Conservation (phyloP, 1,140 invertebrate genomes). For the Euschistus heros region DNA sequence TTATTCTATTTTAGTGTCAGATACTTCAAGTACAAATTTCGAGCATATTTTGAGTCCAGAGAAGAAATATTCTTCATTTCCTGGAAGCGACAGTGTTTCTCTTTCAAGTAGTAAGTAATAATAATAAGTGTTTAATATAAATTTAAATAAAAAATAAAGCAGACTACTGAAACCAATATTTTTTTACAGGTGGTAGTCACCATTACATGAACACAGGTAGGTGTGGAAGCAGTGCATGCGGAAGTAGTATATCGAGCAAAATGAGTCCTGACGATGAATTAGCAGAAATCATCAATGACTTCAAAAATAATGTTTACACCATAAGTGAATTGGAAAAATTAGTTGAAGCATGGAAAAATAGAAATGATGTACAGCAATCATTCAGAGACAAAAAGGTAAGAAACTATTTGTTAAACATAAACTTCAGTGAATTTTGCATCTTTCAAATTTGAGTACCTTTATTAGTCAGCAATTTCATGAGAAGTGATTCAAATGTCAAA, state of each 20-base stretch:
- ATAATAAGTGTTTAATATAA: neutral
- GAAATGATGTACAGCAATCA: conserved; percentile 74
- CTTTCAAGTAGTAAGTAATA: conserved; percentile 21
- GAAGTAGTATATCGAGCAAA: conserved; percentile 25
- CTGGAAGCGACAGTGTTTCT: conserved; percentile 19
- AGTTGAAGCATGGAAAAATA: conserved; percentile 71
- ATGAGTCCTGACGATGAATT: conserved; percentile 56
- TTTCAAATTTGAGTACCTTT: too few relatives aligned
- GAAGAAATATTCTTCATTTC: conserved; percentile 22
- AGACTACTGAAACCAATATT: neutral
- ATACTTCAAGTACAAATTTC: conserved; percentile 15
- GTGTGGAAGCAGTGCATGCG: conserved; percentile 17
- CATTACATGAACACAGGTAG: conserved; percentile 24
- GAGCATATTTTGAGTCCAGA: conserved; percentile 18
- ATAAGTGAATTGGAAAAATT: conserved; percentile 72
- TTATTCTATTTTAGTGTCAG: conserved; percentile 8
- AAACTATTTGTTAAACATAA: too few relatives aligned
- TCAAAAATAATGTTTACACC: conserved; percentile 78
- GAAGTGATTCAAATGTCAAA: too few relatives aligned
- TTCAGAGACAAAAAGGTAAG: conserved; percentile 63
- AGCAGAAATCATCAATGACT: conserved; percentile 76
- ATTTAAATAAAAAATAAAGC: neutral
- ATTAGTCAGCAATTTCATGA: too few relatives aligned
- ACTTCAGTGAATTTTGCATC: too few relatives aligned
- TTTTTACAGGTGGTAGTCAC: conserved; percentile 20